phyloP scores from a whole-genome alignment of 2,113 vertebrate genomes.

The Phodopus roborovskii region DNA sequence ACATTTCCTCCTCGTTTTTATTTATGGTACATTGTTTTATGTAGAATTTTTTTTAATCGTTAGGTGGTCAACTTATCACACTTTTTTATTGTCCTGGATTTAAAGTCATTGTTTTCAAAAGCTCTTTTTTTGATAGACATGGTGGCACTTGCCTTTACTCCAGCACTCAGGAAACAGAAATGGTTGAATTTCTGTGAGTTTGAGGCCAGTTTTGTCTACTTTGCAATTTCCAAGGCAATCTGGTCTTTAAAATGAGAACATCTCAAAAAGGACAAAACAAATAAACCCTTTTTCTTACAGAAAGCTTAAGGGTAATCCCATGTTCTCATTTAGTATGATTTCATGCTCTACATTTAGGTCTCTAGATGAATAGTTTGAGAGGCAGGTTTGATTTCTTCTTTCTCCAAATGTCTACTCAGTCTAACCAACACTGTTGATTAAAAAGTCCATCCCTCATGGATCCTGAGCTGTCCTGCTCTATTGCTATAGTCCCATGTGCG shows the following conservation, averaged over 20 bases:
- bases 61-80: slow-evolving; percentile 1
- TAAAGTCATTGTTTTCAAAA: slow-evolving; percentile 41
- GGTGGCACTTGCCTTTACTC: background rate
- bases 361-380: background rate
- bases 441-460: background rate
- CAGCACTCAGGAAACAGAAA: background rate
- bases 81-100: slow-evolving; percentile 4
- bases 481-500: background rate
- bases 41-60: background rate
- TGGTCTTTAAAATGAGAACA: background rate
- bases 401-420: slow-evolving; percentile 6
- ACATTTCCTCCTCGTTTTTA: background rate
- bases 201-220: background rate
- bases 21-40: slow-evolving; percentile 35
- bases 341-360: slow-evolving; percentile 22
- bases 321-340: slow-evolving; percentile 30
- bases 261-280: background rate
- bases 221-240: background rate
- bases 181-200: background rate
- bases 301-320: background rate
- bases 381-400: background rate
- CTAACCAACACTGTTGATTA: background rate
- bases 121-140: background rate
- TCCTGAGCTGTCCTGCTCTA: background rate
- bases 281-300: background rate